These are phyloP conservation scores for Megastigmus dorsalis DNA, from an alignment of 2,888 invertebrate species.

Conservation along the genomic window DNA sequence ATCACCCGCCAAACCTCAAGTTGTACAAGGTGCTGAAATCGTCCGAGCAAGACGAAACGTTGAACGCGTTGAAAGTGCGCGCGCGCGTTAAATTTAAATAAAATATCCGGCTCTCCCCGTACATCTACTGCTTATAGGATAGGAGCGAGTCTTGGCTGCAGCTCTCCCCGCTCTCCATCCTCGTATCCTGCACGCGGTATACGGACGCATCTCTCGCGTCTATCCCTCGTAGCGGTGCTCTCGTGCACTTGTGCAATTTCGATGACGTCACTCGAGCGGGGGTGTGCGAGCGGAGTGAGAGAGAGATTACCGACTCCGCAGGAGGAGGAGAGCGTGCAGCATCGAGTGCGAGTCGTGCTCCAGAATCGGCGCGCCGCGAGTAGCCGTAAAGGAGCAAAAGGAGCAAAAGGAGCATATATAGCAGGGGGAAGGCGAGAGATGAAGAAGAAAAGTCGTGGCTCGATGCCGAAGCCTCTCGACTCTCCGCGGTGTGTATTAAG, in stretches of 20 bases:
- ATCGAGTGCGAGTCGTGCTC: slow-evolving; percentile 32
- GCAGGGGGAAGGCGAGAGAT: neutral
- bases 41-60: too few relatives aligned
- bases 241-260: slow-evolving; percentile 33
- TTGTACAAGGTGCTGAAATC: too few relatives aligned
- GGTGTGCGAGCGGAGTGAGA: neutral
- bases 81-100: too few relatives aligned
- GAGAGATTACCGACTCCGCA: neutral
- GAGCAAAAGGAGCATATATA: neutral
- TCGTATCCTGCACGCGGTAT: neutral
- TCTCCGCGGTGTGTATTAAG: too few relatives aligned
- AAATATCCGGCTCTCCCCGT: too few relatives aligned
- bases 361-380: slow-evolving; percentile 36
- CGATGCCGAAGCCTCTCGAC: neutral
- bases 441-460: neutral
- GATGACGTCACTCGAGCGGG: slow-evolving; percentile 35
- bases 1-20: too few relatives aligned
- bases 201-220: neutral
- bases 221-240: slow-evolving; percentile 11
- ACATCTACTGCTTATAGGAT: too few relatives aligned
- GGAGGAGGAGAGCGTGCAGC: neutral
- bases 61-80: too few relatives aligned
- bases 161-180: neutral
- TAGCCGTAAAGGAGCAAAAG: slow-evolving; percentile 1
- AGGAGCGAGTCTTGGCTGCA: neutral